A percentile compares a stretch with the other conserved stretches of the same genome.
Conservation (phyloP, 2,113 vertebrate species). For the Phyllopteryx taeniolatus region DNA sequence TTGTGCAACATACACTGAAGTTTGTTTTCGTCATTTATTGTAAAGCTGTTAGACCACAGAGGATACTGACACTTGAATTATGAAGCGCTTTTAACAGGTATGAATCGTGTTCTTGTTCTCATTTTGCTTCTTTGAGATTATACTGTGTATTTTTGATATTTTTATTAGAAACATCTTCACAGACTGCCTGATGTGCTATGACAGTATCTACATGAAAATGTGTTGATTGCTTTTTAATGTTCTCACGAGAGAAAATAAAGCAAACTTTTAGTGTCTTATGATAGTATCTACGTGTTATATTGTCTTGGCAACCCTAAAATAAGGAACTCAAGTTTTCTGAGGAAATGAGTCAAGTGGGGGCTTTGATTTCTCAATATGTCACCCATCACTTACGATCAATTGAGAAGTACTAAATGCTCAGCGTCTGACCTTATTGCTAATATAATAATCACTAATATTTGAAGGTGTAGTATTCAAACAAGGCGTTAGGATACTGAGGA, state of each 20-base stretch:
- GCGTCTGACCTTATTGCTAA: background rate
- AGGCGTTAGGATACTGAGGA: background rate
- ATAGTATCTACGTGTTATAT: background rate
- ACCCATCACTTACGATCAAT: background rate
- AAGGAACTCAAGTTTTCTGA: slow-evolving; percentile 54
- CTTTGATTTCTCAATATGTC: slow-evolving; percentile 50
- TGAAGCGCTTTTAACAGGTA: slow-evolving; percentile 23
- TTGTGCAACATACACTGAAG: slow-evolving; percentile 27
- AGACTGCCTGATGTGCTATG: background rate
- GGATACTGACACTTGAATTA: background rate
- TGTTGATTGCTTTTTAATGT: background rate
- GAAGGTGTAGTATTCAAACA: background rate
- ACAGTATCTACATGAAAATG: background rate
- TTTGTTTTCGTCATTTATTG: background rate
- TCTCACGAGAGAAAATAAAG: background rate
- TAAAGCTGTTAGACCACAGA: background rate
- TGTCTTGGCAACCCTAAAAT: slow-evolving; percentile 26
- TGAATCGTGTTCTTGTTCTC: background rate
- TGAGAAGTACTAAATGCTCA: background rate
- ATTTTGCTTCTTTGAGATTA: background rate
- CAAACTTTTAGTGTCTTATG: background rate
- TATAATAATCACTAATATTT: background rate
- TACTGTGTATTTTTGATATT: background rate
- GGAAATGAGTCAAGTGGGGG: slow-evolving; percentile 65
- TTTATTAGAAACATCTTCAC: background rate